A percentile compares a stretch with the other conserved stretches of the same genome.
Conservation (phyloP, 2,888 invertebrate genomes). For the Anthrax anthrax region DNA sequence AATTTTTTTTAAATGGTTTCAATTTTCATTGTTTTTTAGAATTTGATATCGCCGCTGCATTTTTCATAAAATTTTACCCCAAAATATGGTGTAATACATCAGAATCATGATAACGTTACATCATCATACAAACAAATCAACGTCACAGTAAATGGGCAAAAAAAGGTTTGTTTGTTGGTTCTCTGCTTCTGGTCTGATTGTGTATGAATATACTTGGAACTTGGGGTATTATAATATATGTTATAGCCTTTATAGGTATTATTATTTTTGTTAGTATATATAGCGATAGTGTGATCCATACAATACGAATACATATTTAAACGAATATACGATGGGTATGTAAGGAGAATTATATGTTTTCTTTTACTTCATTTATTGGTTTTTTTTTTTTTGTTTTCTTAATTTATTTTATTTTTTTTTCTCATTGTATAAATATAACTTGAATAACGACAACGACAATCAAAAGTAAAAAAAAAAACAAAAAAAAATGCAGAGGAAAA, state of each 20-base stretch:
- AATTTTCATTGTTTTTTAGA: no score
- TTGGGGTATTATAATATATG: no score
- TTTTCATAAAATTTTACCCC: constrained; percentile 32
- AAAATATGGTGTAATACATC: constrained; percentile 29
- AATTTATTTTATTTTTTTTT: not conserved
- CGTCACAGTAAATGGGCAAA: constrained; percentile 5
- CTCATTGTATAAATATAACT: not conserved
- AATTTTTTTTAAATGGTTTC: no score
- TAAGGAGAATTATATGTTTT: not conserved
- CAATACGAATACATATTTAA: no score
- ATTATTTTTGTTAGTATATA: no score
- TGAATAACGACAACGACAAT: not conserved
- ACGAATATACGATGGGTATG: no score
- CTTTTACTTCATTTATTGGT: not conserved
- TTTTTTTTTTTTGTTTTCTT: constrained; percentile 3
- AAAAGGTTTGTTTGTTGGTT: no score
- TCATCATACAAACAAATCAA: no score
- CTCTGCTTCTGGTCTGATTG: not conserved
- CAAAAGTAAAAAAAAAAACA: not conserved
- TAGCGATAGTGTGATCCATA: no score
- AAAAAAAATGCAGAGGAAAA: constrained; percentile 3
- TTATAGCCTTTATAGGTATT: no score
- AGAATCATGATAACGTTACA: constrained; percentile 6
- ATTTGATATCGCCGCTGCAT: constrained; percentile 18
- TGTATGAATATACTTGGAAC: no score